Evolutionary conservation across 2,888 invertebrate species (phyloP), one percentile per base, ranked within the genome.

Genomic region (Aporophyla nigra): DNA sequence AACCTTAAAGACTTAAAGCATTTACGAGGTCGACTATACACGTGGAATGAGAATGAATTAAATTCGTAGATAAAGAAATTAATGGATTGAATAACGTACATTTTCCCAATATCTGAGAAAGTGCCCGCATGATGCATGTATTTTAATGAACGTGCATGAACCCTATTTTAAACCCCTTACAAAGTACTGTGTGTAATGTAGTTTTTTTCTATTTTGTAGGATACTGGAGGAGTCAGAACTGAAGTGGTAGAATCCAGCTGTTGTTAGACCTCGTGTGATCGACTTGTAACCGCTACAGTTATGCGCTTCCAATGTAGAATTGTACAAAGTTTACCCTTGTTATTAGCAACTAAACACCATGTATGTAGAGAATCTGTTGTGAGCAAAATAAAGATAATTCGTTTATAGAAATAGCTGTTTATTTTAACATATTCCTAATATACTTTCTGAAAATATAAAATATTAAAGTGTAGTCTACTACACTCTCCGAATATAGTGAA

Each of bases 191-290:
- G 10, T 77, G 1, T 88, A 86, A 80, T 67, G 70, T 58, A 68
- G 46, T 56, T 51, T 70, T n/a, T 82, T 76, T 76, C 77, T 77
- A 66, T 76, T 85, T 90, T 90, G 71, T 88, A 90, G 90, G 84
- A 72, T 74, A 86, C 58, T 86, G 89, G 90, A 87, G 80, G 68
- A 86, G 70, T 74, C 82, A 84, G 69, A 83, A 90, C 86, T 90
- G 87, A 90, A 89, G 86, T 68, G 21, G 40, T 79, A 68, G 71
- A 74, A 69, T 24, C 65, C 74, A 78, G 78, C 83, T 66, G 82
- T 76, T 77, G 68, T 74, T 70, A 71, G 78, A 78, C 79, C 80
- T 80, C 78, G 73, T 88, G 87, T 87, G 81, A 87, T 88, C 71
- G 76, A 84, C 67, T 76, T 71, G 74, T 82, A 75, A 76, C 76